Percentiles rank a stretch among this genome's conserved stretches.
These are phyloP conservation scores for Chloebia gouldiae DNA, from an alignment of 2,113 vertebrate genomes.

Conservation along the genomic window DNA sequence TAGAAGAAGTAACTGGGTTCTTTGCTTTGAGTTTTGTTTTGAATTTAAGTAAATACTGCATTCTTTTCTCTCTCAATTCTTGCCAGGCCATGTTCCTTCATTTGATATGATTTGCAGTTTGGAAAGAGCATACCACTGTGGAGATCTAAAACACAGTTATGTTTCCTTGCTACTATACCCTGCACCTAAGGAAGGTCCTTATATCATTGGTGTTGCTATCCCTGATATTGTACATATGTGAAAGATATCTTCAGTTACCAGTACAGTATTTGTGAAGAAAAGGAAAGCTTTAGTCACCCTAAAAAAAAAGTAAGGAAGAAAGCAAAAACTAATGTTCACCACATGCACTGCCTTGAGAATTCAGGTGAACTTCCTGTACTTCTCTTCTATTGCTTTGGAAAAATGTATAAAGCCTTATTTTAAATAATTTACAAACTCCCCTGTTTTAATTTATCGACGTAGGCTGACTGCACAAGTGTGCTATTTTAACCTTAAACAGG, in stretches of 20 bases:
- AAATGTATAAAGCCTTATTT: conserved; percentile 24
- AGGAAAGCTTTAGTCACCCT: not conserved
- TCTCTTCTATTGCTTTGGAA: conserved; percentile 38
- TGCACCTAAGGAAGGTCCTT: not conserved
- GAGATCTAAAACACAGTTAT: not conserved
- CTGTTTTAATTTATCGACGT: conserved; percentile 17
- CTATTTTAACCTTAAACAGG: conserved; percentile 29
- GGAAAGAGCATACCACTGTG: not conserved
- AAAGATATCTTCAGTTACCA: not conserved
- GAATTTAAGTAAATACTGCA: not conserved
- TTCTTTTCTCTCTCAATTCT: not conserved
- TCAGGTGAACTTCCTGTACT: conserved; percentile 31
- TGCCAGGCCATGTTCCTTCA: not conserved
- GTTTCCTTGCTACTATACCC: not conserved
- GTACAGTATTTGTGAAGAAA: not conserved
- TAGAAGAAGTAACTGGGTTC: not conserved
- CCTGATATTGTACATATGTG: not conserved
- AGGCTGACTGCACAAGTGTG: not conserved
- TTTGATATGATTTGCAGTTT: not conserved
- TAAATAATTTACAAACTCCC: conserved; percentile 18
- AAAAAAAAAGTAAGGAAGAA: not conserved
- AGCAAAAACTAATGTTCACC: conserved; percentile 13
- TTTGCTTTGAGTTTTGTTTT: not conserved
- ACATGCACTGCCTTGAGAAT: conserved; percentile 46
- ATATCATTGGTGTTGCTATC: not conserved